Conservation (phyloP, 2,888 invertebrate genomes). For the Synanthedon tipuliformis region DNA sequence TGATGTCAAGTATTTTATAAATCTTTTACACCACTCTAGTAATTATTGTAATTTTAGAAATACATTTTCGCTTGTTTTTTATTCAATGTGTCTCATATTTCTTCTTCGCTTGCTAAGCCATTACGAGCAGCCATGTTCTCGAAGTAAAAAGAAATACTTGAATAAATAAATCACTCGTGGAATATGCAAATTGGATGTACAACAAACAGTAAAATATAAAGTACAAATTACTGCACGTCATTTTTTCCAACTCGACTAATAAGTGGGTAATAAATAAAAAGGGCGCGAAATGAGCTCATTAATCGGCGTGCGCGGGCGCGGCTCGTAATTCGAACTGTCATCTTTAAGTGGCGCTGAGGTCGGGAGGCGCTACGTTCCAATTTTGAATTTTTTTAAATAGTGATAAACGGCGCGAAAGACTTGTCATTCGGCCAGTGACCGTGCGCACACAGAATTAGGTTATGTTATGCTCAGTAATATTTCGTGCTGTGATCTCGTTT, state of each 20-base stretch:
- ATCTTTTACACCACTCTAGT: too few relatives aligned
- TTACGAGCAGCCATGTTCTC: constrained; percentile 9
- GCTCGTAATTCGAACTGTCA: constrained; percentile 49
- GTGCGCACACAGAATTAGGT: constrained; percentile 19
- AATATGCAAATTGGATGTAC: neutral
- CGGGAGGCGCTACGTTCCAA: constrained; percentile 13
- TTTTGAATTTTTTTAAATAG: constrained; percentile 23
- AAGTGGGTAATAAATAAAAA: constrained; percentile 47
- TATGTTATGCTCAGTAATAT: constrained; percentile 26
- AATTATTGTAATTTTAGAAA: constrained; percentile 4
- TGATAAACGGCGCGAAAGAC: constrained; percentile 24
- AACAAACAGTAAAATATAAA: constrained; percentile 15
- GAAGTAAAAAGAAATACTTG: neutral
- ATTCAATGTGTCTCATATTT: neutral
- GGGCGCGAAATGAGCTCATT: constrained; percentile 56
- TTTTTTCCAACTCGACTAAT: constrained; percentile 32
- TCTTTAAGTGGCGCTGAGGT: constrained; percentile 36
- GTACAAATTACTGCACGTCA: constrained; percentile 22
- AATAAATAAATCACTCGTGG: neutral
- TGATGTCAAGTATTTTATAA: too few relatives aligned
- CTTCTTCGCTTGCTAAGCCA: constrained; percentile 5
- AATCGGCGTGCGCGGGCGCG: constrained; percentile 36
- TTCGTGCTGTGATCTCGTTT: constrained; percentile 11
- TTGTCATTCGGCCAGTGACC: constrained; percentile 11
- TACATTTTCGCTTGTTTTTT: neutral